These are phyloP conservation scores for Amblyteles armatorius DNA, from an alignment of 2,888 invertebrate genomes.

Conservation along the genomic window DNA sequence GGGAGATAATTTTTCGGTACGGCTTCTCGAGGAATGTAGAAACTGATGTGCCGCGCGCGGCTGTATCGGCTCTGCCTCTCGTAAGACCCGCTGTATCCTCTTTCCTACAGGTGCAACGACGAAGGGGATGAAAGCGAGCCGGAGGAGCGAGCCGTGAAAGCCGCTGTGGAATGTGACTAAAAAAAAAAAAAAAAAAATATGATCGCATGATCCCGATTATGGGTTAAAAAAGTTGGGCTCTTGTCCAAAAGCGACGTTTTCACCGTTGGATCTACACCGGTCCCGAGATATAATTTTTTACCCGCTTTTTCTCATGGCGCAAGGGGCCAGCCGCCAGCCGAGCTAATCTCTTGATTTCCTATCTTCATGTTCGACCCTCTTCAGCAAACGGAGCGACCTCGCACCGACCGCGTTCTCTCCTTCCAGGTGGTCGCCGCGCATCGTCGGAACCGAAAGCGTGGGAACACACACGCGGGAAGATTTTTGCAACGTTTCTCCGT, in stretches of 20 bases:
- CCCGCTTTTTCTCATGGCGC: neutral
- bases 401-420: neutral
- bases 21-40: slow-evolving; percentile 36
- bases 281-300: slow-evolving; percentile 13
- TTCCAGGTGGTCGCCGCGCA: slow-evolving; percentile 10
- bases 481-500: slow-evolving; percentile 29
- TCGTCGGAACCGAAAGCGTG: slow-evolving; percentile 37
- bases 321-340: neutral
- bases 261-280: neutral
- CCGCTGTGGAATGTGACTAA: slow-evolving; percentile 24
- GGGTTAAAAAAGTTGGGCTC: slow-evolving; percentile 54
- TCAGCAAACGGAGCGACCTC: neutral
- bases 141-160: neutral
- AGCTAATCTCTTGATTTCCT: slow-evolving; percentile 34
- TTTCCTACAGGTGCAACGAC: slow-evolving; percentile 3
- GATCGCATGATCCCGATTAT: neutral
- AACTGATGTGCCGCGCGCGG: neutral
- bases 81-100: slow-evolving; percentile 12
- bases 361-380: neutral
- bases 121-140: slow-evolving; percentile 6
- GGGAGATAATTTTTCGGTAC: slow-evolving; percentile 22
- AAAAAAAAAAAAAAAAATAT: slow-evolving; percentile 4
- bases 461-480: slow-evolving; percentile 26
- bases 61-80: neutral
- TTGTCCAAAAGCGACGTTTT: slow-evolving; percentile 45